These are phyloP conservation scores for Fistularia tabacaria DNA, from an alignment of 2,797 vertebrate genomes.

Conservation along the genomic window DNA sequence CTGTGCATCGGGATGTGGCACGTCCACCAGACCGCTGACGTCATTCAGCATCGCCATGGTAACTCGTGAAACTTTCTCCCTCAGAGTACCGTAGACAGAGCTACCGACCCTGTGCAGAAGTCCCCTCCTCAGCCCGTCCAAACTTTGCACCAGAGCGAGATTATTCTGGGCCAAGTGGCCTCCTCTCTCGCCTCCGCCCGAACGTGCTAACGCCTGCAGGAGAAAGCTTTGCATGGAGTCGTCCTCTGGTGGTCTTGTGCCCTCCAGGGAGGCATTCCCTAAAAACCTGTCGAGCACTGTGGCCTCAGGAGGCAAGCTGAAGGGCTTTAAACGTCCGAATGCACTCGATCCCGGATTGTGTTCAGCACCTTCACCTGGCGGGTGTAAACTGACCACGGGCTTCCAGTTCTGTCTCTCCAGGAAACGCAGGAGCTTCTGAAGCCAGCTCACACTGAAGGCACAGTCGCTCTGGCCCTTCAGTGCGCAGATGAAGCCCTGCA, in stretches of 20 bases:
- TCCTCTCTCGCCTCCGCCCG: slow-evolving; percentile 61
- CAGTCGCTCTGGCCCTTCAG: slow-evolving; percentile 81
- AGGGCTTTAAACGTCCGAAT: slow-evolving; percentile 73
- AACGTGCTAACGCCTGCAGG: slow-evolving; percentile 78
- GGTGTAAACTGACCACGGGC: slow-evolving; percentile 80
- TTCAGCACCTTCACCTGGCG: slow-evolving; percentile 56
- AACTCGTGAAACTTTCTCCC: slow-evolving; percentile 78
- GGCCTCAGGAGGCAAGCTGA: slow-evolving; percentile 70
- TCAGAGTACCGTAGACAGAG: slow-evolving; percentile 80
- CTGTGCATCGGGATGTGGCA: slow-evolving; percentile 66
- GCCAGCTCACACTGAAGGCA: slow-evolving; percentile 76
- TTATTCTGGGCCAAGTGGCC: slow-evolving; percentile 65
- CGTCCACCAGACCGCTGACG: slow-evolving; percentile 78
- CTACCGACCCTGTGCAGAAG: slow-evolving; percentile 81
- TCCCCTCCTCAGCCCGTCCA: slow-evolving; percentile 75
- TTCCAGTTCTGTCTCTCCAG: slow-evolving; percentile 84
- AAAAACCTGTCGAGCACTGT: slow-evolving; percentile 44
- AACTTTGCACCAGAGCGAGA: slow-evolving; percentile 71
- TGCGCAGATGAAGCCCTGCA: slow-evolving; percentile 80
- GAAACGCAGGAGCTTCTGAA: slow-evolving; percentile 78
- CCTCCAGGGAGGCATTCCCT: slow-evolving; percentile 49
- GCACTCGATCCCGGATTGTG: slow-evolving; percentile 44
- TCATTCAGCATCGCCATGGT: slow-evolving; percentile 82
- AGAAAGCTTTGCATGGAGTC: slow-evolving; percentile 72
- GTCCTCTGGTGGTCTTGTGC: slow-evolving; percentile 30